Evolutionary conservation across 2,888 invertebrate species (phyloP).

Genomic region (Pteria penguin): DNA sequence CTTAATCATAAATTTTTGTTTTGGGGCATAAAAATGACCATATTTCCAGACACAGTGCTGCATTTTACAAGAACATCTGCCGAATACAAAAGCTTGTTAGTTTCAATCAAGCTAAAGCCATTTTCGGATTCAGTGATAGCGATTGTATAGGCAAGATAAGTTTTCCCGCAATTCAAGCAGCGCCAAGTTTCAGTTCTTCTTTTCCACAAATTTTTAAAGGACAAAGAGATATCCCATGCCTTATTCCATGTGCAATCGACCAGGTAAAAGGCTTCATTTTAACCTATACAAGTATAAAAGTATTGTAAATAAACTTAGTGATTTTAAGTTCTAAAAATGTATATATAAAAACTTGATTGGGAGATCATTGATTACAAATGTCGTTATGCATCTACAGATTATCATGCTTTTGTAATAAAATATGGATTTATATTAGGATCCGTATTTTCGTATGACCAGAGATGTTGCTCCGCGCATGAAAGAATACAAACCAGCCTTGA

Average conservation of each 20-base stretch:
- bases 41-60: constrained; percentile 88
- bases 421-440: constrained; percentile 86
- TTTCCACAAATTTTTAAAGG: constrained; percentile 90
- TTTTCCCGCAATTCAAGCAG: constrained; percentile 97
- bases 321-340: too few species aligned
- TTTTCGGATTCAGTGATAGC: constrained; percentile 98
- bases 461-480: constrained; percentile 97
- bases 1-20: too few species aligned
- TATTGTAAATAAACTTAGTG: too few species aligned
- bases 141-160: constrained; percentile 97
- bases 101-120: constrained; percentile 98
- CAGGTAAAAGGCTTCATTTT: too few species aligned
- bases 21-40: too few species aligned
- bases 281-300: too few species aligned
- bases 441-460: constrained; percentile 98
- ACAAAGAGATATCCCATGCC: constrained; percentile 88
- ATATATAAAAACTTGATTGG: too few species aligned
- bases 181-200: constrained; percentile 87
- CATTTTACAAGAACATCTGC: constrained; percentile 95
- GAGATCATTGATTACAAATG: too few species aligned
- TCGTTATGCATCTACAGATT: too few species aligned
- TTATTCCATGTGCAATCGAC: constrained; percentile 99
- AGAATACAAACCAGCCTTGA: constrained; percentile 91
- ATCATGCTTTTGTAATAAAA: too few species aligned
- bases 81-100: constrained; percentile 96